Evolutionary conservation across 2,888 invertebrate genomes (phyloP).

Genomic region (Scaptodrosophila latifasciaeformis): DNA sequence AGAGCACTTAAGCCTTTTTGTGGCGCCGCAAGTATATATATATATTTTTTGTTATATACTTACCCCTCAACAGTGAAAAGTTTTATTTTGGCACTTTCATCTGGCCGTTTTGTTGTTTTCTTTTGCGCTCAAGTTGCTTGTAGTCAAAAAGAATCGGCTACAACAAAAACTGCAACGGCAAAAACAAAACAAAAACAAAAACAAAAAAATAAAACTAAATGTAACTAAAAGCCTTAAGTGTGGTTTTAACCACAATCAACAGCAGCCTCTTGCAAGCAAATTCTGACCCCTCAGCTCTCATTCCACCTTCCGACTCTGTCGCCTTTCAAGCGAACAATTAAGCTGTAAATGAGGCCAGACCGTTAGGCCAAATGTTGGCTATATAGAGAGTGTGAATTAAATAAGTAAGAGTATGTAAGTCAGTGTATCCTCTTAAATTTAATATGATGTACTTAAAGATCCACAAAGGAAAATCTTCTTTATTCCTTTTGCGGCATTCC

Average conservation of each 20-base stretch:
- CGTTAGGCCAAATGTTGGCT: not conserved
- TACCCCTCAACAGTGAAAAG: slow-evolving; percentile 14
- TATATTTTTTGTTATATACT: slow-evolving; percentile 14
- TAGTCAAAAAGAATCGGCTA: slow-evolving; percentile 16
- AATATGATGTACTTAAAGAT: too few relatives aligned
- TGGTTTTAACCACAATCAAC: slow-evolving; percentile 37
- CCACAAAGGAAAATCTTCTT: too few relatives aligned
- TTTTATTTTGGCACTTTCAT: slow-evolving; percentile 34
- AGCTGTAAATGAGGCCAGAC: slow-evolving; percentile 15
- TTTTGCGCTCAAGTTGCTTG: slow-evolving; percentile 37
- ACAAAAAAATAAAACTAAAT: too few relatives aligned
- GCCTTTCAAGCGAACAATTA: slow-evolving; percentile 32
- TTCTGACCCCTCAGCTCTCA: not conserved
- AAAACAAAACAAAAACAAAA: slow-evolving; percentile 24
- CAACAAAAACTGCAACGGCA: slow-evolving; percentile 12
- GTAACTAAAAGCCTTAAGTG: slow-evolving; percentile 49
- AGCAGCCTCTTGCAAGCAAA: not conserved
- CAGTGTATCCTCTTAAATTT: too few relatives aligned
- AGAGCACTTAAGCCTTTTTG: slow-evolving; percentile 11
- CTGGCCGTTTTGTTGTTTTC: slow-evolving; percentile 26
- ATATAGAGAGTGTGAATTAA: not conserved
- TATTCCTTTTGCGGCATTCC: too few relatives aligned
- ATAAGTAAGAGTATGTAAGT: too few relatives aligned
- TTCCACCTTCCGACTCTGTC: not conserved
- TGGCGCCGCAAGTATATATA: slow-evolving; percentile 35